Evolutionary conservation across 2,888 invertebrate species (phyloP).

Genomic region (Cosmorhoe ocellata): DNA sequence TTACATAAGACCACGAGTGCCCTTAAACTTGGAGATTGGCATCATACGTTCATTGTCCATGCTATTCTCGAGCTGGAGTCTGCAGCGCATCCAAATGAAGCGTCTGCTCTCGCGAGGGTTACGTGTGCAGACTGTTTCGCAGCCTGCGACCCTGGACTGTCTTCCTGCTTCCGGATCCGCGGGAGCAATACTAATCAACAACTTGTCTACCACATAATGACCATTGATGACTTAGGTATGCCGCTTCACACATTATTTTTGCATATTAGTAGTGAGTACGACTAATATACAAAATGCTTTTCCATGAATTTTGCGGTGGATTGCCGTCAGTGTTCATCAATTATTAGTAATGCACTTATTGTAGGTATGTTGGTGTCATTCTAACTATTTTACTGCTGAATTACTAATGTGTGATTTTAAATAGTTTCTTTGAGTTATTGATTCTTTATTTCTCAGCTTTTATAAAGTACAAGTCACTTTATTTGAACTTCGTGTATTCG

Average conservation of each 20-base stretch:
- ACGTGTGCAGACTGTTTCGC: slow-evolving; percentile 48
- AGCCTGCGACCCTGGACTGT: slow-evolving; percentile 53
- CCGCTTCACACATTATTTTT: slow-evolving; percentile 4
- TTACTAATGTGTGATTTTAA: no score
- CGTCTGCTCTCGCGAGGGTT: slow-evolving; percentile 42
- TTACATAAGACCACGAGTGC: slow-evolving; percentile 24
- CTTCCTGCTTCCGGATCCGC: slow-evolving; percentile 74
- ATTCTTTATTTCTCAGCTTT: no score
- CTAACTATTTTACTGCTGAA: no score
- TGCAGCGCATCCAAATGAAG: slow-evolving; percentile 56
- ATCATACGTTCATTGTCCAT: slow-evolving; percentile 47
- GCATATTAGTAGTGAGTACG: background rate
- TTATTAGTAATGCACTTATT: no score
- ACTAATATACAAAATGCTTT: background rate
- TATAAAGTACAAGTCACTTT: no score
- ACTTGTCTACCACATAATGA: slow-evolving; percentile 20
- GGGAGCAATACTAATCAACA: slow-evolving; percentile 63
- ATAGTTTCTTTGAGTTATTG: no score
- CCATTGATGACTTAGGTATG: slow-evolving; percentile 15
- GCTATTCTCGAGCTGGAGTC: slow-evolving; percentile 32
- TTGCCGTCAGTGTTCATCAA: background rate
- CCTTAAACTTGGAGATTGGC: slow-evolving; percentile 43
- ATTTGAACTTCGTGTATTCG: no score
- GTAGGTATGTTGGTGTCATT: no score
- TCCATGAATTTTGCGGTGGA: slow-evolving; percentile 10